Evolutionary conservation across 1,140 invertebrate species (phyloP), one percentile per base, ranked within the genome.

Genomic region (Piezodorus guildinii): DNA sequence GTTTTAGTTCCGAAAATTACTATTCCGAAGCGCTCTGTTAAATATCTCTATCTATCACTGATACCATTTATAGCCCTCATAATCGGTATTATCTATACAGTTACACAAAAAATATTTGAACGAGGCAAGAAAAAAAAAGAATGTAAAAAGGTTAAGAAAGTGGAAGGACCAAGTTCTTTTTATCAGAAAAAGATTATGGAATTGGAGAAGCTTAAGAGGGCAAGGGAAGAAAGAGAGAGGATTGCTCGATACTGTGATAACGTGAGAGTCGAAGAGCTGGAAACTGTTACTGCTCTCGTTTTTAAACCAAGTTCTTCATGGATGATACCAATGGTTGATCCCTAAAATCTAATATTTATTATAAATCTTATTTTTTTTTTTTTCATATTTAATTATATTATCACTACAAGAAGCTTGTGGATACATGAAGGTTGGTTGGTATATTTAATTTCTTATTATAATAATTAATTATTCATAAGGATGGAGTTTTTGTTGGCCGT

Each of bases 181-280:
- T 69, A 65, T 51, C 59, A 68, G 39, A 64, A 43, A 30, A 69
- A 65, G 64, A 60, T 68, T 12, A 16, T 60, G 16, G 67, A 66
- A 54, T 54, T 65, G 44, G 44, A 65, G 27, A 58, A 45, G 43
- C 23, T 56, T 15, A 56, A 56, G 14, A 56, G 63, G 51, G 25
- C 60, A 51, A 19, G 45, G 17, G 23, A 51, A 43, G 52, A 52
- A 23, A 61, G 25, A 56, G 52, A 56, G 6, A 63, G 54, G 23
- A 60, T 43, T 62, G 52, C 25, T 52, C 46, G 46, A 51, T 46
- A 49, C 60, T 64, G 15, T 60, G 58, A 64, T 64, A 54, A 56
- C 27, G 59, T 62, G 39, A 64, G 54, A 45, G 34, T 64, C 12
- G 62, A 61, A 44, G 60, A 65, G 49, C 15, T 65, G 17, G 58